Base-by-base conservation (phyloP, 2,888 invertebrate species). In the Penaeus monodon region DNA sequence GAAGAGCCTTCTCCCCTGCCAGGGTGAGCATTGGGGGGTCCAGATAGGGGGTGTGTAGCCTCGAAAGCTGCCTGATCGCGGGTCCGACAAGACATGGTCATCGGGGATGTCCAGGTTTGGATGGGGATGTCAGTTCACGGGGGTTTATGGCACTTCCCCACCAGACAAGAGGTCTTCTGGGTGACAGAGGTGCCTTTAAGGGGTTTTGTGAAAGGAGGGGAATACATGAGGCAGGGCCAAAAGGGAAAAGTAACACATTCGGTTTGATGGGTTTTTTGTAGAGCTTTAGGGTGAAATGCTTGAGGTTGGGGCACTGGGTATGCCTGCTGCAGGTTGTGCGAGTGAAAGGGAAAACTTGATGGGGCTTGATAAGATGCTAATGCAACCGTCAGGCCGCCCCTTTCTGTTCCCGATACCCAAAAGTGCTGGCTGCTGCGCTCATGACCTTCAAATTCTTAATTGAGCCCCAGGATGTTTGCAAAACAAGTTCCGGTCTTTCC, bases 401-500 rank as follows among this genome's bases (percentile, higher is more conserved):
- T 66, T 49, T 57, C n/a, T 81, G 80, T 14, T 73, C 64, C 20
- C 86, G 79, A 68, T 89, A 89, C 89, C 89, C 29, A 89, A 24
- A 33, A 89, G 65, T 57, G 89, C 81, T 44, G 68, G 64, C 84
- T 89, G 49, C 76, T 89, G 49, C 89, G 38, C 86, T 89, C 84
- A 86, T 86, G 4, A 89, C 84, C 81, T 84, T 77, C 74, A 89
- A 76, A n/a, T 76, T 66, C 81, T 73, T 20, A 86, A 49, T 74
- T 74, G 27, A 89, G 68, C 38, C 38, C n/a, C 22, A 86, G 65
- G 14, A 89, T 63, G 73, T 86, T 89, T 64, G 89, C 89, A n/a
- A 27, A 89, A 73, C 33, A 89, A 73, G 64, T 89, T 89, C 81
- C 84, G 84, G 79, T 89, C 89, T 24, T 84, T 89, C 78, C 89